Base-by-base conservation (phyloP, 2,888 invertebrate genomes). In the Ganaspis brasiliensis region DNA sequence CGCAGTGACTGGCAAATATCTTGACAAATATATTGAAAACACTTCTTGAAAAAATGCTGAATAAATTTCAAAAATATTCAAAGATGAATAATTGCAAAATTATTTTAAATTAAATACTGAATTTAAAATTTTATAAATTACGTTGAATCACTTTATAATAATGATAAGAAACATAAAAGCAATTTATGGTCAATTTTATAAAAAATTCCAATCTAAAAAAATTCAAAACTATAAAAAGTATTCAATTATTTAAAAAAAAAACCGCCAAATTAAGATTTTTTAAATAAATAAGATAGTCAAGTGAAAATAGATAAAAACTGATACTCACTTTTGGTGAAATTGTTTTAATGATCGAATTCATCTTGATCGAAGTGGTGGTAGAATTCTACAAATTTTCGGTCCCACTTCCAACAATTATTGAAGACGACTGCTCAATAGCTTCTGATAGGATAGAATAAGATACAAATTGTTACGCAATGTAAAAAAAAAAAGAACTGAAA, bases 381-480 rank as follows among this genome's bases (percentile, higher is more conserved):
- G 21, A 14, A 40, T 14, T n/a, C 45, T 45, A 67, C 45, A 67
- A 67, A 21, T 45, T 45, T 67, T 67, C 67, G 67, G 24, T 67
- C 67, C 45, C 67, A 67, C 67, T 67, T 67, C 40, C 14, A 45
- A 67, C 67, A 67, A 67, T 80, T 73, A 74, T 57, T 73, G 73
- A 56, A 31, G 75, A 77, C 70, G 74, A 56, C 76, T 56, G 79
- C 45, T 72, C 59, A 61, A 73, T 74, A 73, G 67, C 76, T 24
- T 72, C 78, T 79, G 77, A 74, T 75, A 74, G 73, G 26, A 73
- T 57, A 74, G 72, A 76, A 75, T 76, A 77, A 72, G 73, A 79
- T 74, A 77, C 80, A 80, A 78, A 80, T 81, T 79, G 57, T 81
- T 76, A 79, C 76, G 77, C 78, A 81, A 78, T 76, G 74, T 70